A percentile compares a stretch with the other conserved stretches of the same genome.
phyloP scores from a whole-genome alignment of 2,113 vertebrate species.

The Myotis davidii region DNA sequence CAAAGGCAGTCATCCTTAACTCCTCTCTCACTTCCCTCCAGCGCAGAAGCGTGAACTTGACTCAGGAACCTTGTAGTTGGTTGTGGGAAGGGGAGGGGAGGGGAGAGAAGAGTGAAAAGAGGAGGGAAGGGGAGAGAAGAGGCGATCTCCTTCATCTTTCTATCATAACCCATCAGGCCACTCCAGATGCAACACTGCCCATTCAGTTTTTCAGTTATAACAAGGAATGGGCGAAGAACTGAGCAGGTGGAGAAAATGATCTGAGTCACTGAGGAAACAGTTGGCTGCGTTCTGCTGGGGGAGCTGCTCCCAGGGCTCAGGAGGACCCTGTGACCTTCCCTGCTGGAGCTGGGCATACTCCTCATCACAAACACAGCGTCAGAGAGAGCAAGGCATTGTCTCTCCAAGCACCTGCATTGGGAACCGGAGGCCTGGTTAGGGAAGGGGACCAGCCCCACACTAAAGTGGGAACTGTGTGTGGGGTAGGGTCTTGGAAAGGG shows the following conservation, averaged over 20 bases:
- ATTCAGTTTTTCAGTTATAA: not conserved
- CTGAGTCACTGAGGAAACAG: not conserved
- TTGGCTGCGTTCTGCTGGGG: not conserved
- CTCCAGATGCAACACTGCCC: not conserved
- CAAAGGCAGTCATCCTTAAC: not conserved
- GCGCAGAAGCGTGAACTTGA: not conserved
- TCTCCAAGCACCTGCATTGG: not conserved
- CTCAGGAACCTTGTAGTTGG: not conserved
- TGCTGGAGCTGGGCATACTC: not conserved
- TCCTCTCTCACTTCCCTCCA: not conserved
- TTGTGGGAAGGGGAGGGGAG: not conserved
- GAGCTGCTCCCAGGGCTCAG: not conserved
- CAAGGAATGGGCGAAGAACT: not conserved
- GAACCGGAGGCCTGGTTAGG: not conserved
- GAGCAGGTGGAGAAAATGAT: not conserved
- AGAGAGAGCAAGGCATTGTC: not conserved
- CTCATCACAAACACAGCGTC: not conserved
- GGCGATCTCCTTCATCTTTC: not conserved
- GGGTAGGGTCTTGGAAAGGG: not conserved
- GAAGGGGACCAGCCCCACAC: not conserved
- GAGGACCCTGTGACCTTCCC: not conserved
- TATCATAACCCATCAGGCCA: not conserved
- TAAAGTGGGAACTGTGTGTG: not conserved
- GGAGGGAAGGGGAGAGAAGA: fast-evolving
- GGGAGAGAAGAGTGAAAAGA: fast-evolving